Evolutionary conservation across 2,113 vertebrate genomes (phyloP).

Genomic region (Leucoraja erinaceus): DNA sequence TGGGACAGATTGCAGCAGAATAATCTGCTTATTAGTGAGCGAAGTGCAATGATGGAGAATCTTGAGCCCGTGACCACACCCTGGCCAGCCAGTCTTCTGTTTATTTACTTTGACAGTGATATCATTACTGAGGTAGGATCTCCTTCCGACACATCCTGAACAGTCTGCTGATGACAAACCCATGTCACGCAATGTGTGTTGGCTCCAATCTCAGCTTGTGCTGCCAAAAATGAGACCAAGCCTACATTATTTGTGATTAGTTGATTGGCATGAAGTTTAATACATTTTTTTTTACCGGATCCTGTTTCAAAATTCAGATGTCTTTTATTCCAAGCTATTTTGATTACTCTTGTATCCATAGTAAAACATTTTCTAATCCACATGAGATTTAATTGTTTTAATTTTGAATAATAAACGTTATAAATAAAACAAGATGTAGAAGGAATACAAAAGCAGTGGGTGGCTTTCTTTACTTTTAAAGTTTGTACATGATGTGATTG

Average conservation of each 20-base stretch:
- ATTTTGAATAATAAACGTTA: no score
- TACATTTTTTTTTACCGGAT: background rate
- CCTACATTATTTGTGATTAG: background rate
- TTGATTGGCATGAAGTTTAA: background rate
- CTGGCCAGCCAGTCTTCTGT: slow-evolving; percentile 22
- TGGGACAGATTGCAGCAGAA: background rate
- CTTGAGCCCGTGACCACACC: background rate
- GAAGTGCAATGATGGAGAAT: background rate
- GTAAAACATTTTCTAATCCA: background rate
- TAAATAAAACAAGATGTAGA: no score
- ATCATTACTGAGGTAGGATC: slow-evolving; percentile 46
- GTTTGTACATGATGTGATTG: no score
- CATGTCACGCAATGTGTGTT: slow-evolving; percentile 39
- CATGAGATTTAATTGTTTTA: background rate
- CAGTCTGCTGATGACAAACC: slow-evolving; percentile 41
- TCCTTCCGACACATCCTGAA: slow-evolving; percentile 46
- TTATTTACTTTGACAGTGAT: slow-evolving; percentile 58
- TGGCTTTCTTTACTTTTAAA: no score
- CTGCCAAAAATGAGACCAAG: background rate
- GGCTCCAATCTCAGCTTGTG: background rate
- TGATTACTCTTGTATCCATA: background rate
- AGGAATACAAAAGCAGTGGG: no score
- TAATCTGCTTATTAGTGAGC: background rate
- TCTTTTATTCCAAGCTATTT: background rate
- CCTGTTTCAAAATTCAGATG: background rate